Percentiles rank a stretch among this genome's conserved stretches.
Evolutionary conservation across 2,113 vertebrate species (phyloP).

Genomic region (Lasiurus cinereus): DNA sequence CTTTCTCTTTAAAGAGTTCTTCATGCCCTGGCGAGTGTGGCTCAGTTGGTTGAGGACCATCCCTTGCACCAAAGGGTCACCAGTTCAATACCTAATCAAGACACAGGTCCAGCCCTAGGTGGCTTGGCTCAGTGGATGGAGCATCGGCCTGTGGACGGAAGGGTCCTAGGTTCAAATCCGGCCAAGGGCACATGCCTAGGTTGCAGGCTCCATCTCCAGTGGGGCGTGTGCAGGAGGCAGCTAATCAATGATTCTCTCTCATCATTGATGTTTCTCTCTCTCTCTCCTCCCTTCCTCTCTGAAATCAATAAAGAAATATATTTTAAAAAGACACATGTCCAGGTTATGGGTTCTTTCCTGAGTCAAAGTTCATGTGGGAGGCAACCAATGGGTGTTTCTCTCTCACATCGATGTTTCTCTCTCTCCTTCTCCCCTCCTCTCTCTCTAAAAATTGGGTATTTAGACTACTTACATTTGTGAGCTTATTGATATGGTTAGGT

Average conservation of each 20-base stretch:
- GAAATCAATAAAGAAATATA: too few relatives aligned
- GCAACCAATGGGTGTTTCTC: not conserved
- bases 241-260: too few relatives aligned
- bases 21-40: not conserved
- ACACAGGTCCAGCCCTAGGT: too few relatives aligned
- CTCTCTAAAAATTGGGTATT: not conserved
- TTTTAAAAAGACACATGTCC: not conserved
- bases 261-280: too few relatives aligned
- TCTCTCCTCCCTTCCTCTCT: too few relatives aligned
- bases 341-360: not conserved
- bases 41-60: not conserved
- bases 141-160: too few relatives aligned
- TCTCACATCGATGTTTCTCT: not conserved
- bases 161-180: too few relatives aligned
- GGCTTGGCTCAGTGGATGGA: too few relatives aligned
- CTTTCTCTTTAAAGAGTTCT: not conserved
- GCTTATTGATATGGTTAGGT: not conserved
- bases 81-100: not conserved
- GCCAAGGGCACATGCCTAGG: too few relatives aligned
- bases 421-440: not conserved
- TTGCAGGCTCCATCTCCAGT: too few relatives aligned
- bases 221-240: too few relatives aligned
- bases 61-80: not conserved
- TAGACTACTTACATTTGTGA: not conserved
- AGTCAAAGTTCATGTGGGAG: not conserved